A percentile compares a stretch with the other conserved stretches of the same genome.
Conservation (phyloP, 2,888 invertebrate genomes). For the Pardosa pseudoannulata region DNA sequence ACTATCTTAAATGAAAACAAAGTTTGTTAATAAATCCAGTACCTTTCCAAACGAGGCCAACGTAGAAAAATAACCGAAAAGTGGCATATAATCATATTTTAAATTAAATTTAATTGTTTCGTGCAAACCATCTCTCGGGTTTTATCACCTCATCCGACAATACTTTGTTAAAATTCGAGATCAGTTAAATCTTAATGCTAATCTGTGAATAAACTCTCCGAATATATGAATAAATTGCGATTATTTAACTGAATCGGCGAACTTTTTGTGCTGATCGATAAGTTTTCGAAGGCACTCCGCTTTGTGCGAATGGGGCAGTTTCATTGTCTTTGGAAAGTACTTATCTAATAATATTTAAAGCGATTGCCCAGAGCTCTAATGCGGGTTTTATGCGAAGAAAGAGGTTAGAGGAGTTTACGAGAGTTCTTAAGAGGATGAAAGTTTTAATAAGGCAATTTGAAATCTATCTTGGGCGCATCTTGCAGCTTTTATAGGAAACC, state of each 20-base stretch:
- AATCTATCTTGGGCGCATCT: conserved; percentile 7
- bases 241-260: background rate
- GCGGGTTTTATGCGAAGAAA: background rate
- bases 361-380: background rate
- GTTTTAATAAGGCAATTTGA: conserved; percentile 4
- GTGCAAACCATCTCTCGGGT: too few species aligned
- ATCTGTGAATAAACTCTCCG: background rate
- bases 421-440: background rate
- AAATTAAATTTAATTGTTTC: too few species aligned
- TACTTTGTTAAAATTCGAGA: too few species aligned
- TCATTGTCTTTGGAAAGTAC: background rate
- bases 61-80: too few species aligned
- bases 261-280: background rate
- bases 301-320: background rate
- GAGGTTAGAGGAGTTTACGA: background rate
- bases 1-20: too few species aligned
- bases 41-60: too few species aligned
- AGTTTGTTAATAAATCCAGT: too few species aligned
- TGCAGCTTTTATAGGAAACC: too few species aligned
- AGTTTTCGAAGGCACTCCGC: background rate
- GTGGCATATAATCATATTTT: too few species aligned
- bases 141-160: too few species aligned
- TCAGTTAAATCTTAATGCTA: background rate
- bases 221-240: background rate
- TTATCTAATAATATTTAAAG: background rate